Evolutionary conservation across 1,140 invertebrate genomes (phyloP), one percentile per base, ranked within the genome.

Genomic region (Drepana arcuata): DNA sequence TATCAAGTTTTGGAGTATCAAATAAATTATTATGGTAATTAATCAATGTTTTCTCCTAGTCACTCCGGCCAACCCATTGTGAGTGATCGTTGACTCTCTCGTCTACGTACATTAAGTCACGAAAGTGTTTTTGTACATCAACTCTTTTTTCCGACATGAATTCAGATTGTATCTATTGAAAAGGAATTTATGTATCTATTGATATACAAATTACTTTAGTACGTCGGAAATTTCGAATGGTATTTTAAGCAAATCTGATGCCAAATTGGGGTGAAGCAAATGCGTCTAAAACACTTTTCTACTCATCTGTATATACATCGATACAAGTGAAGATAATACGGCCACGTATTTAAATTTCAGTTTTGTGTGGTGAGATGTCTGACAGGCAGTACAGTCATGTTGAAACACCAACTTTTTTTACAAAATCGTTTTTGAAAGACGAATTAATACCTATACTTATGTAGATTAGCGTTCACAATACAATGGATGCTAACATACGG

Each of bases 21-120:
- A 82, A 82, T 82, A 82, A 82, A 82, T 82, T 74, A 82, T 82
- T 82, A 79, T 82, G 74, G 73, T 82, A 82, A 82, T 82, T 82
- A 82, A 82, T 79, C 74, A 82, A 79, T 77, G 74, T 82, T 82
- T 79, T 82, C 78, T 79, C 69, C 78, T 56, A 82, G 78, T 82
- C 78, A 82, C 74, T 82, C 65, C 56, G 48, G 65, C 52, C 51
- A 52, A 60, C 55, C 45, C 47, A 78, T 78, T 79, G 78, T 82
- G 72, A 79, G 66, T 81, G 77, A 81, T 77, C 73, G 75, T 63
- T 65, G 72, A 66, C 67, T 73, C 65, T 67, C 44, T n/a, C 39
- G 34, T 38, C 41, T 46, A 42, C 14, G 52, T 59, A 60, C 51
- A 50, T 43, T 44, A 34, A 30, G 16, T 24, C 44, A 62, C 52